Percentiles rank a stretch among this genome's conserved stretches.
phyloP scores from a whole-genome alignment of 2,113 vertebrate species.

The Todiramphus saurophagus region DNA sequence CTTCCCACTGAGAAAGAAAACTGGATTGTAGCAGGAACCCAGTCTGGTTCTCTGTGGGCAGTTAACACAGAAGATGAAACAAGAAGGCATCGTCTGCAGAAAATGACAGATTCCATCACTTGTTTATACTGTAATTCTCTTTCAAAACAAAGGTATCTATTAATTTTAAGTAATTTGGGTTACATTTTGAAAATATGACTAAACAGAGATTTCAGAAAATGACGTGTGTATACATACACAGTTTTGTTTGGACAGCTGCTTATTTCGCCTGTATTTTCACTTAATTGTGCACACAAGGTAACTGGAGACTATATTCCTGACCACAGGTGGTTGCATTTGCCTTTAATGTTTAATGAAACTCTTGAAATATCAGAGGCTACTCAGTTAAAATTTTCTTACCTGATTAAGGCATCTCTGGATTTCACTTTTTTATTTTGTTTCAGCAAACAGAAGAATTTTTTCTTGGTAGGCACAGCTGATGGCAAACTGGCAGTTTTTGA shows the following conservation, averaged over 20 bases:
- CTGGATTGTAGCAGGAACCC: slow-evolving; percentile 91
- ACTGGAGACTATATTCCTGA: not conserved
- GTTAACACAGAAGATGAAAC: slow-evolving; percentile 74
- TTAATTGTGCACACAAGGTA: not conserved
- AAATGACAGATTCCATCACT: slow-evolving; percentile 88
- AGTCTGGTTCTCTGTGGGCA: slow-evolving; percentile 85
- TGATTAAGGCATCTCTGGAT: not conserved
- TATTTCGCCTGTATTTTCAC: not conserved
- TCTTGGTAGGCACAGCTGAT: slow-evolving; percentile 91
- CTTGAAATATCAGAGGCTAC: not conserved
- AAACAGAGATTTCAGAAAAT: not conserved
- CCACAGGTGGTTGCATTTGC: not conserved
- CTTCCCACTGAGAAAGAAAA: slow-evolving; percentile 80
- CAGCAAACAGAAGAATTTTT: slow-evolving; percentile 87
- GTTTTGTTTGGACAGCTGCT: not conserved
- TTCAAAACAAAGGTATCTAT: slow-evolving; percentile 76
- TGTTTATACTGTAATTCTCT: slow-evolving; percentile 85
- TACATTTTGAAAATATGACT: not conserved
- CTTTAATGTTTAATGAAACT: not conserved
- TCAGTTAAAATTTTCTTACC: not conserved
- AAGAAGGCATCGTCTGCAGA: slow-evolving; percentile 80
- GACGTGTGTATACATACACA: not conserved
- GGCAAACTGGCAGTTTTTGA: slow-evolving; percentile 89
- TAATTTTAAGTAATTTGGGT: not conserved
- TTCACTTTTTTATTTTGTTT: slow-evolving; percentile 55